Conservation (phyloP, 1,140 invertebrate genomes). For the Semibalanus balanoides region DNA sequence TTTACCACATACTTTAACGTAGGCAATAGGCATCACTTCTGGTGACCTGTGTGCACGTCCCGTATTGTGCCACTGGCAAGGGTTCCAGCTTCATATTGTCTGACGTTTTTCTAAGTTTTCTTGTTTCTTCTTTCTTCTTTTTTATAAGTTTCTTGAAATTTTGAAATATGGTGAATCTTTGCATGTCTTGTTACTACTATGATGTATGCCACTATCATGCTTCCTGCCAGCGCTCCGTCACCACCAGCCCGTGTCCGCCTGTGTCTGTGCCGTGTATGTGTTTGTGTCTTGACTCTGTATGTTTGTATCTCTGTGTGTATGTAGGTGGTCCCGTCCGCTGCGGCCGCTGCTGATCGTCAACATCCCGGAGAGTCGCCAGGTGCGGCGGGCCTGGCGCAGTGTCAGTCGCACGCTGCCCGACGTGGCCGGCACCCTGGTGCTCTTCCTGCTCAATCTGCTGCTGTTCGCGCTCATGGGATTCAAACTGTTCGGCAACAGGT, state of each 20-base stretch:
- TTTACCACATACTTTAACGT: too few species aligned
- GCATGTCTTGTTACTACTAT: too few species aligned
- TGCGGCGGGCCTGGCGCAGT: conserved; percentile 37
- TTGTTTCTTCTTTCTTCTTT: too few species aligned
- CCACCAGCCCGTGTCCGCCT: background rate
- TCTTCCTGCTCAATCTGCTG: conserved; percentile 34
- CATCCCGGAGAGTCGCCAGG: conserved; percentile 37
- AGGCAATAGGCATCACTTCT: too few species aligned
- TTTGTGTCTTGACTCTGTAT: background rate
- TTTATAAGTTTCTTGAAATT: too few species aligned
- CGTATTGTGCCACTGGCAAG: too few species aligned
- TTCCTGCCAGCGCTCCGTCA: background rate
- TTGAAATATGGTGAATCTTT: too few species aligned
- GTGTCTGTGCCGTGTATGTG: background rate
- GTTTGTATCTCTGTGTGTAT: background rate
- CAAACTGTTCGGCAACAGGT: conserved; percentile 34
- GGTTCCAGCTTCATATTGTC: too few species aligned
- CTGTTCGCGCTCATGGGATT: conserved; percentile 37
- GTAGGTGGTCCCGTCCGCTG: conserved; percentile 33
- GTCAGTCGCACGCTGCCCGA: conserved; percentile 37
- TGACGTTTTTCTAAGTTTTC: too few species aligned
- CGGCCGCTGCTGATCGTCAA: conserved; percentile 38
- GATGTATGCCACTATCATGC: too few species aligned
- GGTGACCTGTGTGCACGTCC: too few species aligned
- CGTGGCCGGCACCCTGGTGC: conserved; percentile 35